phyloP scores from a whole-genome alignment of 2,888 invertebrate genomes.

The Brachylomia viminalis region DNA sequence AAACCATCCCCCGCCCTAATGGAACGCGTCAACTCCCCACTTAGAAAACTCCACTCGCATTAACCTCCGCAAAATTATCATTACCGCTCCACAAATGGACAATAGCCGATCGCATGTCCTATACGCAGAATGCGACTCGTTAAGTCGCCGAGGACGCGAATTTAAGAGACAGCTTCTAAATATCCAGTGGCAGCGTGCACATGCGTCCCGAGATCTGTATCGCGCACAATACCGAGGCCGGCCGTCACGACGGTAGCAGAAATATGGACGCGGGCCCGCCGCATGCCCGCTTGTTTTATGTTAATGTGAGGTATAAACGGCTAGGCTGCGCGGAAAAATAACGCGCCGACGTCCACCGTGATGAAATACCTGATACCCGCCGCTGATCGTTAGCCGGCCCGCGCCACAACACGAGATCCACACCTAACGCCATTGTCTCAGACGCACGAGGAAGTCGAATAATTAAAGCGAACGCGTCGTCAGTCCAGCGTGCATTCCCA shows the following conservation, averaged over 20 bases:
- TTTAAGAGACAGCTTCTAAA: constrained; percentile 90
- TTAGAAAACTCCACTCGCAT: constrained; percentile 77
- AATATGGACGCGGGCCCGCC: constrained; percentile 85
- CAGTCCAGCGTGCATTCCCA: constrained; percentile 70
- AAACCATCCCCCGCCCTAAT: constrained; percentile 85
- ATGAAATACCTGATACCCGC: constrained; percentile 84
- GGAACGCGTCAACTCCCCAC: constrained; percentile 81
- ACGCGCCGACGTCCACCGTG: constrained; percentile 78
- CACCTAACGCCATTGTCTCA: constrained; percentile 81
- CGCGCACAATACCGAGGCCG: constrained; percentile 87
- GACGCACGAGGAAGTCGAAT: constrained; percentile 81
- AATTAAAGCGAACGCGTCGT: constrained; percentile 79
- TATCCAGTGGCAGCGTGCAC: constrained; percentile 85
- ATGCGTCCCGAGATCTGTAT: constrained; percentile 88
- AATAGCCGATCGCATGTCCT: constrained; percentile 85
- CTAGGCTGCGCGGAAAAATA: constrained; percentile 80
- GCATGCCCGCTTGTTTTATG: constrained; percentile 88
- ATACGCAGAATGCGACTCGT: constrained; percentile 88
- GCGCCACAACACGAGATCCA: constrained; percentile 71
- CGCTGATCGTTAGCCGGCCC: constrained; percentile 67
- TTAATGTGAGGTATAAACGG: constrained; percentile 85
- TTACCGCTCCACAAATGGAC: constrained; percentile 73
- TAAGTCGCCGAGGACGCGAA: constrained; percentile 83
- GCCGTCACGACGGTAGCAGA: constrained; percentile 88
- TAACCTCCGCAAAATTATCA: constrained; percentile 69